These are phyloP conservation scores for Arvicanthis niloticus DNA, from an alignment of 2,113 vertebrate species.

Conservation along the genomic window DNA sequence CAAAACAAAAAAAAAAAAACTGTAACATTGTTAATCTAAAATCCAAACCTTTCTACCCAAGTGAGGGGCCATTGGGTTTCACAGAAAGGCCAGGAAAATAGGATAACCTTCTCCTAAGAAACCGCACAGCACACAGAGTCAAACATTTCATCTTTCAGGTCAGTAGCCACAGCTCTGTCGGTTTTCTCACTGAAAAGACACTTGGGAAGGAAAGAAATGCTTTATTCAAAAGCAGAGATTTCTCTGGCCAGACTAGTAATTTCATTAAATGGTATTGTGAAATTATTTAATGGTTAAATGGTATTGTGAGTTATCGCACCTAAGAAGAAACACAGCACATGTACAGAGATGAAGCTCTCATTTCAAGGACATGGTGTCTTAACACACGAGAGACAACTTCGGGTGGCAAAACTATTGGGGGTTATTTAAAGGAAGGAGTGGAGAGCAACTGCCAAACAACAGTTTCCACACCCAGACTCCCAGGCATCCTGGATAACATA, in stretches of 20 bases:
- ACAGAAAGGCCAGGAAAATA: slow-evolving; percentile 17
- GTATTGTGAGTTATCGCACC: neutral
- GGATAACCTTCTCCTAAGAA: slow-evolving; percentile 57
- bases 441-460: slow-evolving; percentile 52
- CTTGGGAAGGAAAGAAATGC: slow-evolving; percentile 57
- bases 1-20: neutral
- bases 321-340: neutral
- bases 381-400: neutral
- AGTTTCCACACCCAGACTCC: slow-evolving; percentile 51
- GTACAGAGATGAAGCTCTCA: slow-evolving; percentile 34
- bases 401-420: neutral
- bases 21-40: slow-evolving; percentile 43
- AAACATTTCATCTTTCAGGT: slow-evolving; percentile 74
- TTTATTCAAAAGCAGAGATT: slow-evolving; percentile 52
- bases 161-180: slow-evolving; percentile 37
- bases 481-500: slow-evolving; percentile 69
- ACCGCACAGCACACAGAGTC: slow-evolving; percentile 27
- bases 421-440: slow-evolving; percentile 50
- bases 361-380: slow-evolving; percentile 43
- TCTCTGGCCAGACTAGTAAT: slow-evolving; percentile 22
- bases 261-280: slow-evolving; percentile 11
- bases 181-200: slow-evolving; percentile 58
- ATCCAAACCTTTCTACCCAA: neutral
- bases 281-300: neutral
- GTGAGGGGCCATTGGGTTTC: slow-evolving; percentile 18